phyloP scores from a whole-genome alignment of 2,888 invertebrate species.

The Coremacera marginata region DNA sequence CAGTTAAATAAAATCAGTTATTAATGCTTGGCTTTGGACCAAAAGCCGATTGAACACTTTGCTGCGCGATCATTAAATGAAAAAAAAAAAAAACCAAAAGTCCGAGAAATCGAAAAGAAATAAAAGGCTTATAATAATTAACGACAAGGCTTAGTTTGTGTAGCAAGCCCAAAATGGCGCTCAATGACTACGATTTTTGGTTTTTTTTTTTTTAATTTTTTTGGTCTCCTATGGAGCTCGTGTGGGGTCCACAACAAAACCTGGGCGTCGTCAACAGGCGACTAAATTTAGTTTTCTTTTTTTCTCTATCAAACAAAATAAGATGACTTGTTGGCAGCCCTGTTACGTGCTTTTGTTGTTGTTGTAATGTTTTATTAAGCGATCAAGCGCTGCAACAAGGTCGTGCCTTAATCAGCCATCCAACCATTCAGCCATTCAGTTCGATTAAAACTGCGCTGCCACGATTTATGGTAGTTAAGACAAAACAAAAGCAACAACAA shows the following conservation, averaged over 20 bases:
- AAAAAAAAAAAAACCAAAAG: not conserved
- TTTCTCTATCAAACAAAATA: constrained; percentile 38
- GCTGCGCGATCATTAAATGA: not conserved
- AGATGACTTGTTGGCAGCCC: constrained; percentile 15
- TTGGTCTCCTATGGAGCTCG: constrained; percentile 6
- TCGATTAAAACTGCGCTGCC: not conserved
- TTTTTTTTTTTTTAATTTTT: constrained; percentile 18
- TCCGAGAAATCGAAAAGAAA: not conserved
- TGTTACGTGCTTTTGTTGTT: constrained; percentile 18
- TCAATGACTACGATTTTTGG: constrained; percentile 7
- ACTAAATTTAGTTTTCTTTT: constrained; percentile 30
- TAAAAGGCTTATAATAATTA: constrained; percentile 24
- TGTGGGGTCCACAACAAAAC: constrained; percentile 35
- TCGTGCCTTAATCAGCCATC: constrained; percentile 4
- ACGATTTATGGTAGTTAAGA: constrained; percentile 26
- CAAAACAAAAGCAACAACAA: not conserved
- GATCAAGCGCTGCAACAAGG: constrained; percentile 33
- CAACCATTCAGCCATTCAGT: not conserved
- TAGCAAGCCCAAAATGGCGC: constrained; percentile 38
- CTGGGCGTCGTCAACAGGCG: constrained; percentile 4
- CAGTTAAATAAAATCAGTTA: constrained; percentile 2
- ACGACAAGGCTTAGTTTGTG: not conserved
- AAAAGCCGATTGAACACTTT: not conserved
- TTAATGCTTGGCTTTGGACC: not conserved
- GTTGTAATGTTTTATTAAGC: constrained; percentile 29